Conservation (phyloP, 2,113 vertebrate species). For the Emydocephalus ijimae region DNA sequence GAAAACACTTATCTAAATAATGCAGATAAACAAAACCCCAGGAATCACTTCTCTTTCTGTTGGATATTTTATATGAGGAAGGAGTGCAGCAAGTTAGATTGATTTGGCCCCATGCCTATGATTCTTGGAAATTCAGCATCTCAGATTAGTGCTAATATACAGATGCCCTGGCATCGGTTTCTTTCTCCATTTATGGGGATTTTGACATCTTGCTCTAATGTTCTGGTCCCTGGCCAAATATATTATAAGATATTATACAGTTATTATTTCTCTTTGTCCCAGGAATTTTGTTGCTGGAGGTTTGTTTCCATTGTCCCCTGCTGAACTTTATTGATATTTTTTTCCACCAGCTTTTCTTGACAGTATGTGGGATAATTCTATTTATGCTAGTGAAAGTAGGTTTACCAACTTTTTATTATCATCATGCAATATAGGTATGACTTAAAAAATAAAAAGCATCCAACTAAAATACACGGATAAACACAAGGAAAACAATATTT, state of each 20-base stretch:
- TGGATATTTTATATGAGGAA: not conserved
- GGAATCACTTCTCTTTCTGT: not conserved
- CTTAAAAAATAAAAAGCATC: not conserved
- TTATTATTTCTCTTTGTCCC: conserved; percentile 3
- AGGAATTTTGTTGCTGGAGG: not conserved
- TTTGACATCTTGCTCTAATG: conserved; percentile 14
- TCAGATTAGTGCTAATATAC: not conserved
- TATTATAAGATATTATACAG: conserved; percentile 25
- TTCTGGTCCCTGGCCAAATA: conserved; percentile 26
- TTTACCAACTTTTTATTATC: not conserved
- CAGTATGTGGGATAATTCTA: not conserved
- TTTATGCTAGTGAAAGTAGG: not conserved
- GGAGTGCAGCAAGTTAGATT: not conserved
- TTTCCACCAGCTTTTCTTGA: not conserved
- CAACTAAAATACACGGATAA: not conserved
- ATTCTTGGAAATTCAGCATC: conserved; percentile 5
- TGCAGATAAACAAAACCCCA: conserved; percentile 1
- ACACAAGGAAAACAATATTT: not conserved
- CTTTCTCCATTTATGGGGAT: conserved; percentile 37
- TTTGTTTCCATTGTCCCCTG: conserved; percentile 25
- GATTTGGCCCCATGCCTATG: not conserved
- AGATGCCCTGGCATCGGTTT: not conserved
- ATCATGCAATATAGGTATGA: not conserved
- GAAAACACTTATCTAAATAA: conserved; percentile 12
- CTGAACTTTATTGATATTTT: conserved; percentile 19